Percentiles rank a stretch among this genome's conserved stretches.
These are phyloP conservation scores for Meiosimyza decipiens DNA, from an alignment of 2,888 invertebrate genomes.

Conservation along the genomic window DNA sequence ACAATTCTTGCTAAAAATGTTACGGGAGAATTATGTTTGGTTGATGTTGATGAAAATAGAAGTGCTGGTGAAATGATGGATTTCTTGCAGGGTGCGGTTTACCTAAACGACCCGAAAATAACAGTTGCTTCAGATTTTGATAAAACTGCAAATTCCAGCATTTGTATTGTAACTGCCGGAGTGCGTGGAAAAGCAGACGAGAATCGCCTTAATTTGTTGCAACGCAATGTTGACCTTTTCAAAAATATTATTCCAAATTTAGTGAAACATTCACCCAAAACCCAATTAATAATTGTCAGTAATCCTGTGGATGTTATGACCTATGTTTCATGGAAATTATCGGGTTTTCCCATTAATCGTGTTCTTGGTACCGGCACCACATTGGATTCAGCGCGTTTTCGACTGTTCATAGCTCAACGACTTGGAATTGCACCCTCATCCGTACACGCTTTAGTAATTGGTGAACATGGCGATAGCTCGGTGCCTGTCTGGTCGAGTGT, in stretches of 20 bases:
- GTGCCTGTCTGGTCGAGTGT: conserved; percentile 92
- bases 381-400: conserved; percentile 87
- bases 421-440: conserved; percentile 81
- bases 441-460: conserved; percentile 85
- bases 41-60: conserved; percentile 82
- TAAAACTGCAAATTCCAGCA: conserved; percentile 77
- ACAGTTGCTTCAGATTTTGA: conserved; percentile 76
- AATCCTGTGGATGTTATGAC: conserved; percentile 91
- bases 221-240: conserved; percentile 83
- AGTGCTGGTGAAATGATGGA: conserved; percentile 87
- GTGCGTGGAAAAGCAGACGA: conserved; percentile 80
- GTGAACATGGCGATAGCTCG: conserved; percentile 67
- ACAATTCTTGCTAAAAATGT: conserved; percentile 81
- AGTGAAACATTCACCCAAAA: conserved; percentile 77
- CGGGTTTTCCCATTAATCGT: conserved; percentile 82
- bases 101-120: conserved; percentile 80
- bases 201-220: conserved; percentile 81
- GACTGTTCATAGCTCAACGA: conserved; percentile 81
- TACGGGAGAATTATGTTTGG: conserved; percentile 80
- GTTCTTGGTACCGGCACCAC: conserved; percentile 92
- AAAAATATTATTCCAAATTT: conserved; percentile 78
- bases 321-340: conserved; percentile 88
- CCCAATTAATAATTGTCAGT: conserved; percentile 82
- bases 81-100: conserved; percentile 84
- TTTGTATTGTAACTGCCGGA: conserved; percentile 89